These are phyloP conservation scores for Siniperca undulata DNA, from an alignment of 2,797 vertebrate species.

Conservation along the genomic window DNA sequence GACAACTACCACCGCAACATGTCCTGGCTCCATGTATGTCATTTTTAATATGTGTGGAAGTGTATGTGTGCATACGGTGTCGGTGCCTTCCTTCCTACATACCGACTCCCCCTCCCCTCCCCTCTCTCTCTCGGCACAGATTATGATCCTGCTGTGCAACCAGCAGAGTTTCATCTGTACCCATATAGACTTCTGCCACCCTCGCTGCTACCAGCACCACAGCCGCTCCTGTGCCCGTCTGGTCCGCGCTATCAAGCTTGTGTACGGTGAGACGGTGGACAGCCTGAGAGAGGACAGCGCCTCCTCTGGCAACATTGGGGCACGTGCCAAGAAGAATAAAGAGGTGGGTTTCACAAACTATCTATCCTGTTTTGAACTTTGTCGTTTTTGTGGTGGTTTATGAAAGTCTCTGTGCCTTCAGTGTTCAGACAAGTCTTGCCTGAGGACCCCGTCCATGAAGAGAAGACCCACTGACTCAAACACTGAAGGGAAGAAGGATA, in stretches of 20 bases:
- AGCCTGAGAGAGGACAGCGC: slow-evolving; percentile 88
- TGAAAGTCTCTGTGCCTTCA: slow-evolving; percentile 62
- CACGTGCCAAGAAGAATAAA: slow-evolving; percentile 94
- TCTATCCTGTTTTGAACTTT: accelerated
- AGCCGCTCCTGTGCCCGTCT: slow-evolving; percentile 96
- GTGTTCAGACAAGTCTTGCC: slow-evolving; percentile 98
- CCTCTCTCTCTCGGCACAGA: slow-evolving; percentile 81
- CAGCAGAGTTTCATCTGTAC: slow-evolving; percentile 99
- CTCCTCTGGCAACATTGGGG: slow-evolving; percentile 76
- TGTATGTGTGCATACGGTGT: not conserved
- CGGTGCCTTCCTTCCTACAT: not conserved
- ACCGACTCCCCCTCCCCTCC: not conserved
- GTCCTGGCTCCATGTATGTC: slow-evolving; percentile 97
- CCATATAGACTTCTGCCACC: slow-evolving; percentile 97
- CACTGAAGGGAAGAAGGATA: slow-evolving; percentile 97
- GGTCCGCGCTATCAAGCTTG: slow-evolving; percentile 96
- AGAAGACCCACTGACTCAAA: slow-evolving; percentile 91
- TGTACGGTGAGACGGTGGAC: slow-evolving; percentile 96
- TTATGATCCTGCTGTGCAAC: slow-evolving; percentile 98
- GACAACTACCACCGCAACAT: slow-evolving; percentile 98
- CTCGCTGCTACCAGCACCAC: slow-evolving; percentile 98
- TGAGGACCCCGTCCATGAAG: slow-evolving; percentile 97
- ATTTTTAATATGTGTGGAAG: not conserved
- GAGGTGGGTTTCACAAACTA: slow-evolving; percentile 82
- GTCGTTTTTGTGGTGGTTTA: not conserved